Evolutionary conservation across 2,113 vertebrate genomes (phyloP), one percentile per base, ranked within the genome.

Genomic region (Phaetusa simplex): DNA sequence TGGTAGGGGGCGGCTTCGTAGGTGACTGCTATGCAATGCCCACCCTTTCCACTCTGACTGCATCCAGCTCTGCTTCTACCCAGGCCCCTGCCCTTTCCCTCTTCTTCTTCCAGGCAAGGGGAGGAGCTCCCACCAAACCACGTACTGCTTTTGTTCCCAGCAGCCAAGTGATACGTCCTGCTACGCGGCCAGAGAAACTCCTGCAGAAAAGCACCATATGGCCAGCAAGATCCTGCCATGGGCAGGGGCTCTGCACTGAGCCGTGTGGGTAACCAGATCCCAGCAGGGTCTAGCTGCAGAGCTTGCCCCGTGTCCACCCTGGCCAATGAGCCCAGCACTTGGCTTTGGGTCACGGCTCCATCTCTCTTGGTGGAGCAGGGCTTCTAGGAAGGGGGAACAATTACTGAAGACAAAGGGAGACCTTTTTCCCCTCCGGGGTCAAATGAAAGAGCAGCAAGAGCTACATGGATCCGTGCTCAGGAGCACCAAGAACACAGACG

Each of bases 401-500:
- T 16, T 56, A 50, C 36, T 52, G 59, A 72, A 58, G 67, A 42
- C 26, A 89, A 93, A 6, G 14, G 34, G 36, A 91, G 32, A 42
- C 12, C n/a, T 59, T 74, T 84, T 58, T 24, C 14, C 29, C 4
- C 38, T 47, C 32, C 56, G 45, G 42, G 47, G 71, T 92, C 49
- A 81, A 86, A 86, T 21, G 8, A 83, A 82, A 93, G 64, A 86
- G 34, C 69, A 87, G 71, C 29, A 69, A 45, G 40, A 42, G 40
- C 13, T 74, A 38, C n/a, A 72, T 0, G 6, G 62, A 55, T 79
- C 58, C 11, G 3, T 49, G 71, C 62, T 82, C 64, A 61, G 61
- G 56, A 94, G 58, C 88, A 88, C 76, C 74, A 94, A 92, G 90
- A 69, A 74, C 49, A 40, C 93, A 92, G 79, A 88, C 89, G 80